Evolutionary conservation across 2,113 vertebrate genomes (phyloP), one percentile per base, ranked within the genome.

Genomic region (Paratilapia polleni): DNA sequence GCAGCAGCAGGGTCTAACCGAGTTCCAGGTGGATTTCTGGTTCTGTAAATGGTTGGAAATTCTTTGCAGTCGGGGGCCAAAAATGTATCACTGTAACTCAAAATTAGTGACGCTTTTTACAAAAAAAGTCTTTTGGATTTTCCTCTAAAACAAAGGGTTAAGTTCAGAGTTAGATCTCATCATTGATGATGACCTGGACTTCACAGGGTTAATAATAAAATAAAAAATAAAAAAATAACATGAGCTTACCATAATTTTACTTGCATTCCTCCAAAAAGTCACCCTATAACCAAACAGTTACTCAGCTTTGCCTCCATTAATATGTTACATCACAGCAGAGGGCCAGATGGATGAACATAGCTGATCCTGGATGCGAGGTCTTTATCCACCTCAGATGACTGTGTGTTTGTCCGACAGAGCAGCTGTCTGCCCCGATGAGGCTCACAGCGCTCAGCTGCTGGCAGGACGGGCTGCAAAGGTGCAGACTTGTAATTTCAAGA

Each of bases 361-460:
- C 22, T 87, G 68, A 80, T 79, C 78, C 78, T 78, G 75, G 80
- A 88, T 41, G 84, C 7, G 19, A 82, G 61, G 81, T 75, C 80
- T 85, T 87, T 88, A 78, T 89, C 77, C 77, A 64, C 54, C 83
- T 88, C 60, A 47, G 75, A 76, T 81, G 80, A 81, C 34, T 54
- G 19, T 14, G 64, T 2, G 57, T 78, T 61, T 74, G 86, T 77
- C 84, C 36, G n/a, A 12, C 10, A 8, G 83, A 81, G 80, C 78
- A 84, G 87, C 81, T 59, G 89, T 82, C 81, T 12, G 68, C 43
- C 60, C 70, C 28, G 22, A 57, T 64, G 89, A 86, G 43, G 60
- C 75, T 82, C 66, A 52, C 47, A 11, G 58, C 12, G 2, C 60
- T 63, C 58, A 24, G 56, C 54, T 43, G 22, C 11, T 0, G 3